Percentiles rank a stretch among this genome's conserved stretches.
Evolutionary conservation across 2,888 invertebrate species (phyloP).

Genomic region (Candidula unifasciata): DNA sequence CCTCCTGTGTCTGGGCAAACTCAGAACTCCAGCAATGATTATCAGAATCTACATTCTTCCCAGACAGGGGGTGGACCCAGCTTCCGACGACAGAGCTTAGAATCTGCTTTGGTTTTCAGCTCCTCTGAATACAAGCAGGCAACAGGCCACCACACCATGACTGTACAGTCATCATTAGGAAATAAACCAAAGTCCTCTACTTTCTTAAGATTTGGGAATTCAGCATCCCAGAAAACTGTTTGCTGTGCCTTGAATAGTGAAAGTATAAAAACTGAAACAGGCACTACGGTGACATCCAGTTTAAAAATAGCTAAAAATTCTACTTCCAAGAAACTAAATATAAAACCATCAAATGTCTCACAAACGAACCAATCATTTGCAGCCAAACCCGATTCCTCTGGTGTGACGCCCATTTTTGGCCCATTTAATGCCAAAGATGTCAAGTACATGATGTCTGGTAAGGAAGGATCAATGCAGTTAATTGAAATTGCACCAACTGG

Average conservation of each 20-base stretch:
- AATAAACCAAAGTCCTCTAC: conserved; percentile 17
- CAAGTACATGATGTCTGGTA: conserved; percentile 50
- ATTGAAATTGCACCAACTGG: conserved; percentile 28
- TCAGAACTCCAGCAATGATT: neutral
- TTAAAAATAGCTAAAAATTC: neutral
- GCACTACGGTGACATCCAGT: neutral
- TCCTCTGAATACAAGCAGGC: neutral
- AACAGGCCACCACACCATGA: neutral
- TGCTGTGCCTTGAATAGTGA: neutral
- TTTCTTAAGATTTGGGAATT: neutral
- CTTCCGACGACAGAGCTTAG: conserved; percentile 31
- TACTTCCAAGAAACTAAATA: neutral
- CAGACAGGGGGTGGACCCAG: conserved; percentile 24
- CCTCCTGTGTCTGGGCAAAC: conserved; percentile 22
- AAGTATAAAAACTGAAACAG: neutral
- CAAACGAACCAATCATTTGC: neutral
- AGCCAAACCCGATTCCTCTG: neutral
- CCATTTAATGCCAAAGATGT: conserved; percentile 42
- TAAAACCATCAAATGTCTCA: conserved; percentile 21
- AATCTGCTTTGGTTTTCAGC: neutral
- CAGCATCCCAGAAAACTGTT: neutral
- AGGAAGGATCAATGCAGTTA: conserved; percentile 49
- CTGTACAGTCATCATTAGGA: neutral
- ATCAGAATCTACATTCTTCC: neutral
- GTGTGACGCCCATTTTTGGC: conserved; percentile 20